Evolutionary conservation across 2,797 vertebrate species (phyloP).

Genomic region (Typhlichthys subterraneus): DNA sequence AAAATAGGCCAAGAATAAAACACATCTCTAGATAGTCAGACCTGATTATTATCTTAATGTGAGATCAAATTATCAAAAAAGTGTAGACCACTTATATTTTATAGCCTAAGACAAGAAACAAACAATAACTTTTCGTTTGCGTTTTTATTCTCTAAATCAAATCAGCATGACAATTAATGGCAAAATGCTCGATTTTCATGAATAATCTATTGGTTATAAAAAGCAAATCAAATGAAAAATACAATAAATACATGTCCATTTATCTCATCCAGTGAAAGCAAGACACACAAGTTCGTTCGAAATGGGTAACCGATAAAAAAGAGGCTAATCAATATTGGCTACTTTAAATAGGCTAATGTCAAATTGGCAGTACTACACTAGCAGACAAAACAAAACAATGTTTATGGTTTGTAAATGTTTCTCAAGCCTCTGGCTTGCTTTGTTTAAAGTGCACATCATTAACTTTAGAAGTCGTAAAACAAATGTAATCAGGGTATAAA

Average conservation of each 20-base stretch:
- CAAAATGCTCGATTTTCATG: conserved; percentile 81
- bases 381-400: conserved; percentile 63
- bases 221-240: conserved; percentile 81
- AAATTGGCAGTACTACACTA: conserved; percentile 86
- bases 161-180: conserved; percentile 84
- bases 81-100: no score
- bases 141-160: conserved; percentile 78
- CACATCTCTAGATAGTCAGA: no score
- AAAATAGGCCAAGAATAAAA: no score
- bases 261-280: conserved; percentile 77
- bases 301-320: conserved; percentile 65
- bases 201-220: conserved; percentile 77
- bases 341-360: conserved; percentile 80
- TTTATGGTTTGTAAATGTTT: conserved; percentile 57
- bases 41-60: no score
- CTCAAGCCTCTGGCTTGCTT: conserved; percentile 75
- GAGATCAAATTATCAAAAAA: not conserved
- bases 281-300: conserved; percentile 72
- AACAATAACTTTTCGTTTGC: conserved; percentile 32
- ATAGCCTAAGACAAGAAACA: conserved; percentile 12
- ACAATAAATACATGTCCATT: conserved; percentile 92
- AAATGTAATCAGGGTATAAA: conserved; percentile 54
- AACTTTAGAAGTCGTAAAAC: conserved; percentile 82
- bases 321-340: conserved; percentile 81
- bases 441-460: conserved; percentile 86